These are phyloP conservation scores for Toxotes lorentzi DNA, from an alignment of 2,797 vertebrate genomes.

Conservation along the genomic window DNA sequence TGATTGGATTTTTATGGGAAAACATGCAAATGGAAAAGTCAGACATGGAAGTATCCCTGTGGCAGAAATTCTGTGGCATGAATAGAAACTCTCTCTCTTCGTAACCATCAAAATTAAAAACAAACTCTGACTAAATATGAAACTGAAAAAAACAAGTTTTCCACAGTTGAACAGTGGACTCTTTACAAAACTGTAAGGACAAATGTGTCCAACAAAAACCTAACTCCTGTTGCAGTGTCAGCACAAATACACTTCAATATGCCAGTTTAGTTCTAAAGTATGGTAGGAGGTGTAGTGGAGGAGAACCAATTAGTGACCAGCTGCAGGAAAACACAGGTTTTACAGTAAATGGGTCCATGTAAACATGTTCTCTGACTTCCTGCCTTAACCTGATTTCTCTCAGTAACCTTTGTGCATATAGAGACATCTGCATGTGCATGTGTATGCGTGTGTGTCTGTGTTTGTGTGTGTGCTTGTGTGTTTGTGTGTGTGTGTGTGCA, in stretches of 20 bases:
- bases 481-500: conserved; percentile 6
- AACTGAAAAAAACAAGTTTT: conserved; percentile 3
- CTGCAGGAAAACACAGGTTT: background rate
- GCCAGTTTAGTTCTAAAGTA: background rate
- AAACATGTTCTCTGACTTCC: background rate
- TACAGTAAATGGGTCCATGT: background rate
- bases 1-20: background rate
- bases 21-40: background rate
- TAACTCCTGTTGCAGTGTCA: background rate
- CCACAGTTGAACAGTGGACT: background rate
- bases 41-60: background rate
- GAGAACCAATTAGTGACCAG: background rate
- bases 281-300: background rate
- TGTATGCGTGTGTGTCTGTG: background rate
- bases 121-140: conserved; percentile 40
- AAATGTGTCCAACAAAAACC: background rate
- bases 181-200: conserved; percentile 5
- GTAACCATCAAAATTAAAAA: background rate
- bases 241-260: background rate
- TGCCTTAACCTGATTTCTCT: background rate
- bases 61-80: background rate
- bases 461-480: background rate
- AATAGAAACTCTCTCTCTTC: background rate
- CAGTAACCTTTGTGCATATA: background rate
- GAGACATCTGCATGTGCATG: background rate